A percentile compares a stretch with the other conserved stretches of the same genome.
Evolutionary conservation across 2,888 invertebrate genomes (phyloP).

Genomic region (Dione vanillae): DNA sequence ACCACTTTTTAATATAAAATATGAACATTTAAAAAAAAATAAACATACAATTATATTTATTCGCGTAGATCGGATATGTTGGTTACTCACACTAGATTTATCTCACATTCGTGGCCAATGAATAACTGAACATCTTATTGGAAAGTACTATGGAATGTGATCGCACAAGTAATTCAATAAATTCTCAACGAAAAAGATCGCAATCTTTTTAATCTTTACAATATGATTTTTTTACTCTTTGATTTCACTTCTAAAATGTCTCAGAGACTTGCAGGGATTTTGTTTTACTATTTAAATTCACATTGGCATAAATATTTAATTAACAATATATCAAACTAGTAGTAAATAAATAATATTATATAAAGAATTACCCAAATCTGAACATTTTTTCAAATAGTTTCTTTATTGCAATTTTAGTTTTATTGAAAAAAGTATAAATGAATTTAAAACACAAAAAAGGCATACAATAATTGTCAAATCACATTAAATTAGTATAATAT

Average conservation of each 20-base stretch:
- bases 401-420: too few relatives aligned
- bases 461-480: too few relatives aligned
- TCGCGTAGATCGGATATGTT: background rate
- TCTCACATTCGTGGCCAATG: conserved; percentile 30
- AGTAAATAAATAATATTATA: background rate
- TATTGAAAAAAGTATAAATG: too few relatives aligned
- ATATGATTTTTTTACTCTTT: conserved; percentile 58
- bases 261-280: conserved; percentile 12
- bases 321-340: conserved; percentile 4
- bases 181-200: conserved; percentile 62
- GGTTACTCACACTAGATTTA: conserved; percentile 15
- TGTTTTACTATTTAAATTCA: conserved; percentile 4
- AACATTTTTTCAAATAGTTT: too few relatives aligned
- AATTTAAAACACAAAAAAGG: too few relatives aligned
- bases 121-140: conserved; percentile 30
- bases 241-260: conserved; percentile 22
- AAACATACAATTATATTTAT: conserved; percentile 9
- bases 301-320: too few relatives aligned
- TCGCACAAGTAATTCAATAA: conserved; percentile 64
- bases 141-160: conserved; percentile 52
- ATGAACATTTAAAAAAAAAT: conserved; percentile 10
- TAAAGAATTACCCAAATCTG: too few relatives aligned
- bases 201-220: conserved; percentile 61
- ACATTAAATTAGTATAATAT: background rate
- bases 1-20: conserved; percentile 6